phyloP scores from a whole-genome alignment of 2,797 vertebrate genomes.

The Danio choprae region DNA sequence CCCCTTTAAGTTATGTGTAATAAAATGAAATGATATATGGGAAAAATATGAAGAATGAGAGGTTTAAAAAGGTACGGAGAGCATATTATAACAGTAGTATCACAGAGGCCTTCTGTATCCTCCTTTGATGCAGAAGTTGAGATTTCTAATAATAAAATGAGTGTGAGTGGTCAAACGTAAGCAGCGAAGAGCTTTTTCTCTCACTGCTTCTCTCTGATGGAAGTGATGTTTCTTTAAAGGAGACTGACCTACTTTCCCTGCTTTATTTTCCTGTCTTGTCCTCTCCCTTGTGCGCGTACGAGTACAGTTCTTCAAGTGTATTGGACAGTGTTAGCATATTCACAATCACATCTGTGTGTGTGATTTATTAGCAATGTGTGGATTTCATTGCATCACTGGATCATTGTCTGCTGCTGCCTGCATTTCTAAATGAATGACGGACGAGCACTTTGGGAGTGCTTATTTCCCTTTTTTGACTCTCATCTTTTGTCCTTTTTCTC shows the following conservation, averaged over 20 bases:
- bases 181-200: conserved; percentile 36
- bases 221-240: conserved; percentile 60
- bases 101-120: not conserved
- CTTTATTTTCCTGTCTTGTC: conserved; percentile 59
- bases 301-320: conserved; percentile 37
- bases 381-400: conserved; percentile 22
- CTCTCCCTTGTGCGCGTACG: conserved; percentile 22
- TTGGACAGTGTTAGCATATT: conserved; percentile 55
- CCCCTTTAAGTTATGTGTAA: too few species aligned
- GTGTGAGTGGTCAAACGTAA: conserved; percentile 38
- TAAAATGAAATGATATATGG: too few species aligned
- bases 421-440: conserved; percentile 27
- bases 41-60: too few species aligned
- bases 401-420: conserved; percentile 29
- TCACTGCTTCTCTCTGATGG: conserved; percentile 48
- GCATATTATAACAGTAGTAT: too few species aligned
- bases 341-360: conserved; percentile 42
- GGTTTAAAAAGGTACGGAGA: too few species aligned
- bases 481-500: conserved; percentile 27
- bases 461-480: conserved; percentile 7
- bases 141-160: not conserved
- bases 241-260: conserved; percentile 67
- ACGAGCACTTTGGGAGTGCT: conserved; percentile 21
- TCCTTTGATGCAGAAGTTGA: not conserved
- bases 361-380: conserved; percentile 32